A percentile compares a stretch with the other conserved stretches of the same genome.
These are phyloP conservation scores for Celastrina argiolus DNA, from an alignment of 2,888 invertebrate species.

Conservation along the genomic window DNA sequence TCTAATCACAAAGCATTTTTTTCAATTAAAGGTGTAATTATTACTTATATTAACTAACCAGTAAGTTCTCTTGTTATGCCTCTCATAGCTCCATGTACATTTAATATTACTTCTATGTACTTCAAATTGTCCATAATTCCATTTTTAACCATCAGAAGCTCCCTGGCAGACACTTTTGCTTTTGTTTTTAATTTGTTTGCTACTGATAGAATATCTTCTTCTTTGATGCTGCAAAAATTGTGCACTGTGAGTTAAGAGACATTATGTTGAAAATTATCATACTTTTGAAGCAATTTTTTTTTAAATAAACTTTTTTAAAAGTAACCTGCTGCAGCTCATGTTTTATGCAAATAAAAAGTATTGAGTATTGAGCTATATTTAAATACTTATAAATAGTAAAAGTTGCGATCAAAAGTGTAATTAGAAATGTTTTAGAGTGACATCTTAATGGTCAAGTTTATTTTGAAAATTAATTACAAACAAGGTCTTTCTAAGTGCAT, in stretches of 20 bases:
- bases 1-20: no score
- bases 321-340: no score
- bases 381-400: no score
- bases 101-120: constrained; percentile 48
- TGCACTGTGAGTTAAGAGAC: no score
- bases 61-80: constrained; percentile 73
- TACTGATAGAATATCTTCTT: constrained; percentile 43
- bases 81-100: constrained; percentile 58
- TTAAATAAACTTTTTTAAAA: no score
- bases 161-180: constrained; percentile 41
- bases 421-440: no score
- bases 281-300: no score
- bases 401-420: no score
- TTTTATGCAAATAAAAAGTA: no score
- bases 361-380: no score
- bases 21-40: background rate
- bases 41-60: constrained; percentile 41
- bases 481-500: constrained; percentile 10
- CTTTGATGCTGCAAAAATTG: constrained; percentile 41
- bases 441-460: background rate
- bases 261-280: no score
- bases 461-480: background rate
- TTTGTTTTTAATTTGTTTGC: constrained; percentile 58
- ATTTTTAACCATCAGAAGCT: constrained; percentile 57
- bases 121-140: constrained; percentile 53